Evolutionary conservation across 23 tunicate genomes (phyloP), one percentile per base, ranked within the genome.

Genomic region (Oikopleura dioica): DNA sequence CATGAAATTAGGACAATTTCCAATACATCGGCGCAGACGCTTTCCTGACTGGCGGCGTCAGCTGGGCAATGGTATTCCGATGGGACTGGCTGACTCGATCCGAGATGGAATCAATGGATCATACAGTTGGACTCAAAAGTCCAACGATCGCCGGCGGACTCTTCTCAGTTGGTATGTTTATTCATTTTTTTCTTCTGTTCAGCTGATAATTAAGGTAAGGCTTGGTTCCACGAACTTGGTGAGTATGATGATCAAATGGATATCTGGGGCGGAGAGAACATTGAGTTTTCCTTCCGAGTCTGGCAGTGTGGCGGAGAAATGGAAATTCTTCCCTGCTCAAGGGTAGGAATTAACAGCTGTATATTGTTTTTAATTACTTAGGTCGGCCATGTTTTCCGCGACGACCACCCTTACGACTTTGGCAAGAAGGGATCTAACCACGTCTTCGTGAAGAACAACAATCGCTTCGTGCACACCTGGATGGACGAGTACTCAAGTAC

Each of bases 1-100:
- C n/a, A n/a, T n/a, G n/a, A n/a, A n/a, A n/a, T n/a, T n/a, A n/a
- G 94, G 98, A 92, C 59, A 92, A 86, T 59, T 92, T 92, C 50
- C 84, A 92, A 29, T 92, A 85, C 44, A 80, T 85, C 31, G 98
- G 85, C 36, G 98, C 98, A 9, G 87, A 91, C 38, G 92, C 98
- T 0, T 91, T 82, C 68, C 38, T 86, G 38, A 81, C 76, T 35
- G 94, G 94, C 59, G 94, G 72, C 9, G 72, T 63, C 26, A 12
- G 30, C 5, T 63, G 72, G 72, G 72, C 72, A 24, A 63, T 63
- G 72, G 72, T 63, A 2, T 63, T 63, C 72, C 29, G 72, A 21
- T 63, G 72, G 72, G 72, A 63, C 33, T 63, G 72, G 72, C 2
- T 63, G 72, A 63, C 72, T 31, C 29, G 72, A 21, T 12, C 4